phyloP scores from a whole-genome alignment of 1,140 invertebrate genomes.

The Lasaia peninsularis region DNA sequence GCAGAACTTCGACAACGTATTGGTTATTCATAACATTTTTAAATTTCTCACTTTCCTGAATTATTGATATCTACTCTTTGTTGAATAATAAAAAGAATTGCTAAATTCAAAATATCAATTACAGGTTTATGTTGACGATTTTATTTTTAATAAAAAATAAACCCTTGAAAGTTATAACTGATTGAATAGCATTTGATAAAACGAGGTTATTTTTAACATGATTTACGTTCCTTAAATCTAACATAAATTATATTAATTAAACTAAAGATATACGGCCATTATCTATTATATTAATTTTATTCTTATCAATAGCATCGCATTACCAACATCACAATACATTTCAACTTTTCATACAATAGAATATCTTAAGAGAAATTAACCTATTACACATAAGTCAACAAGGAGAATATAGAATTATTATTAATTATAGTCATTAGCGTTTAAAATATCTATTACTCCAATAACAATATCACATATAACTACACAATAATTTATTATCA shows the following conservation, averaged over 20 bases:
- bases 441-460: slow-evolving; percentile 70
- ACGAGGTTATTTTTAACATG: neutral
- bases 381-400: slow-evolving; percentile 72
- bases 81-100: too few species aligned
- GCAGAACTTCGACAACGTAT: too few species aligned
- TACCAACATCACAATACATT: slow-evolving; percentile 8
- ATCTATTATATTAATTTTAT: slow-evolving; percentile 5
- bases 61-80: too few species aligned
- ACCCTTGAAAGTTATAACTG: neutral
- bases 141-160: too few species aligned
- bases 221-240: neutral
- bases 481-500: slow-evolving; percentile 58
- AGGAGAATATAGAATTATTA: slow-evolving; percentile 60
- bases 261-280: slow-evolving; percentile 2
- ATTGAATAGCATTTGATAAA: neutral
- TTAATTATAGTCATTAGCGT: slow-evolving; percentile 49
- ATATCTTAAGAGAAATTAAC: slow-evolving; percentile 22
- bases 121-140: too few species aligned
- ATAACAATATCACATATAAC: slow-evolving; percentile 76
- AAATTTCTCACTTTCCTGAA: too few species aligned
- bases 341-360: slow-evolving; percentile 11
- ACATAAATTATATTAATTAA: slow-evolving; percentile 4
- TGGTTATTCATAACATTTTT: too few species aligned
- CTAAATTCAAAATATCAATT: too few species aligned
- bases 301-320: slow-evolving; percentile 10